Conservation (phyloP, 1,140 invertebrate genomes). For the Zaprionus camerounensis region DNA sequence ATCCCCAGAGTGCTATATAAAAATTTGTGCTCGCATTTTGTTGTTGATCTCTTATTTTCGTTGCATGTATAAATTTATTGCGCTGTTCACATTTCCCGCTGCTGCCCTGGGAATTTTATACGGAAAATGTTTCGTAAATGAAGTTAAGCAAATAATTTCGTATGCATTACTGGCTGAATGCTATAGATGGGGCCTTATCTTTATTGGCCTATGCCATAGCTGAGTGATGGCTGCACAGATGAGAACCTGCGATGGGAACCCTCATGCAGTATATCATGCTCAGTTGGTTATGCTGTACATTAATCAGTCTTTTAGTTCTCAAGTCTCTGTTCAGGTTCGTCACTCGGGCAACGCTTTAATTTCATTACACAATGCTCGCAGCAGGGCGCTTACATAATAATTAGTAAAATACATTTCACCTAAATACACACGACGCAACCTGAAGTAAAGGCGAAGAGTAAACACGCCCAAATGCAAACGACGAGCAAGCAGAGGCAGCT, state of each 20-base stretch:
- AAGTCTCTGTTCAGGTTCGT: not conserved
- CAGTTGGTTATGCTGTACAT: not conserved
- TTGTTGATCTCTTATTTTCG: slow-evolving; percentile 52
- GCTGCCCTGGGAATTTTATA: slow-evolving; percentile 51
- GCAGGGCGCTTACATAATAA: slow-evolving; percentile 73
- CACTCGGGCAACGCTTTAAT: slow-evolving; percentile 60
- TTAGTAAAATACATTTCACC: slow-evolving; percentile 81
- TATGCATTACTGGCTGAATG: slow-evolving; percentile 4
- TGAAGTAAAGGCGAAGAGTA: slow-evolving; percentile 44
- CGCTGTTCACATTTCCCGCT: slow-evolving; percentile 44
- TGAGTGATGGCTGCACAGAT: not conserved
- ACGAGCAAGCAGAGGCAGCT: not conserved
- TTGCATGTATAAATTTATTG: slow-evolving; percentile 70
- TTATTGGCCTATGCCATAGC: not conserved
- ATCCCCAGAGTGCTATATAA: slow-evolving; percentile 77
- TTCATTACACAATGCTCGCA: slow-evolving; percentile 68
- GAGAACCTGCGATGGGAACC: not conserved
- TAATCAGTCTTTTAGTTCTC: not conserved
- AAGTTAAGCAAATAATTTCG: slow-evolving; percentile 54
- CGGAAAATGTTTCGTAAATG: slow-evolving; percentile 46
- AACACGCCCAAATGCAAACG: slow-evolving; percentile 28
- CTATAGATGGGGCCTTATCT: slow-evolving; percentile 2
- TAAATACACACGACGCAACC: slow-evolving; percentile 61
- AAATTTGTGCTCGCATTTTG: slow-evolving; percentile 63
- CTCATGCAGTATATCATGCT: not conserved